Conservation (phyloP, 35 echinoderm and acorn worm genomes). For the Hemicentrotus pulcherrimus region DNA sequence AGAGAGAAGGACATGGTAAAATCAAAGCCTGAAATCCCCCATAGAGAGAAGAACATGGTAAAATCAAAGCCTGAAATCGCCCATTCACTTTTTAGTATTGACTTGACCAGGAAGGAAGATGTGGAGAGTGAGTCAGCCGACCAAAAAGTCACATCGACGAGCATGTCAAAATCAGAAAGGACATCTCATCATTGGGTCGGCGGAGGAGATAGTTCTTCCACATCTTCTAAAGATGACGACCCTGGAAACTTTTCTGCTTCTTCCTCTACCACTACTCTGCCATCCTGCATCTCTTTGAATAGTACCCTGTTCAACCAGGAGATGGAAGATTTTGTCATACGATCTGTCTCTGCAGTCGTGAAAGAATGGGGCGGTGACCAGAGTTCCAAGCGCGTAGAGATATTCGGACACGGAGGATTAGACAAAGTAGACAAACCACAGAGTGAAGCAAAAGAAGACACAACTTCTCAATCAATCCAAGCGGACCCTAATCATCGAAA, state of each 20-base stretch:
- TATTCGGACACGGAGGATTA: neutral
- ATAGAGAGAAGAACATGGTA: no score
- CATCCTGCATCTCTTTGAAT: neutral
- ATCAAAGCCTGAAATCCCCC: neutral
- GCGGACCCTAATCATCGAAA: neutral
- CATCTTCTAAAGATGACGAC: neutral
- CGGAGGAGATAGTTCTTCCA: neutral
- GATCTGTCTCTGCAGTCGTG: slow-evolving; percentile 14
- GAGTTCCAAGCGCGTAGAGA: neutral
- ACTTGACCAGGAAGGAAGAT: neutral
- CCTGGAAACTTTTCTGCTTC: neutral
- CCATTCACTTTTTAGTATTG: neutral
- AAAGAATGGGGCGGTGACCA: slow-evolving; percentile 42
- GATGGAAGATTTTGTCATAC: neutral
- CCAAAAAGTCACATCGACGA: neutral
- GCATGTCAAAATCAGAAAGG: neutral
- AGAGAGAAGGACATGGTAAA: neutral
- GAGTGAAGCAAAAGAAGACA: neutral
- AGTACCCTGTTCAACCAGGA: neutral
- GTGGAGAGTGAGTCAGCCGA: neutral
- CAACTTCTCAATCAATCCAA: neutral
- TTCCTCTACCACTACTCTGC: neutral
- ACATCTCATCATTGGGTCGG: slow-evolving; percentile 40
- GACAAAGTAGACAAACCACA: neutral
- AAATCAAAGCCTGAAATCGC: no score